Percentiles rank a stretch among this genome's conserved stretches.
phyloP scores from a whole-genome alignment of 2,113 vertebrate species.

The Oncorhynchus masou region DNA sequence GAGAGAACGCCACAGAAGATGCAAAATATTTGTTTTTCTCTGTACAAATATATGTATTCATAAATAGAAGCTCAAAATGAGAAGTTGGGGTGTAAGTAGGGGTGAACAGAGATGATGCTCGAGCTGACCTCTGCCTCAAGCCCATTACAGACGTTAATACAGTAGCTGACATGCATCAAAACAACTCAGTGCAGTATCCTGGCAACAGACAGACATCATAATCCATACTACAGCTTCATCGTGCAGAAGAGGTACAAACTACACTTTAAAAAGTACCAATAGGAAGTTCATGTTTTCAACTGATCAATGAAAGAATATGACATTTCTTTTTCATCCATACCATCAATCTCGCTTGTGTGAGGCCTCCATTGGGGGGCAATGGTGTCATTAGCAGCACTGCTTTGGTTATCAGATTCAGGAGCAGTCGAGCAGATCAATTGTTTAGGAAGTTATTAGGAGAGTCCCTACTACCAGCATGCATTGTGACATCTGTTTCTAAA shows the following conservation, averaged over 20 bases:
- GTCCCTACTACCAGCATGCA: not conserved
- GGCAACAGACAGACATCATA: conserved; percentile 43
- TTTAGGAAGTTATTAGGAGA: not conserved
- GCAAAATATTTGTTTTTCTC: conserved; percentile 72
- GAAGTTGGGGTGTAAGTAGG: conserved; percentile 46
- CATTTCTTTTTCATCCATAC: conserved; percentile 50
- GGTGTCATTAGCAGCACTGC: conserved; percentile 55
- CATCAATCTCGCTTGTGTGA: conserved; percentile 44
- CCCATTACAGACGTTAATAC: conserved; percentile 61
- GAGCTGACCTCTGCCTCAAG: conserved; percentile 54
- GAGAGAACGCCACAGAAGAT: conserved; percentile 73
- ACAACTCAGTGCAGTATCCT: conserved; percentile 62
- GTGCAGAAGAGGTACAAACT: conserved; percentile 73
- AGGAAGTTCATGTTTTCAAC: conserved; percentile 47
- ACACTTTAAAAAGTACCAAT: conserved; percentile 53
- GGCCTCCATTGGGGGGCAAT: conserved; percentile 24
- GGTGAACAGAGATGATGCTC: conserved; percentile 58
- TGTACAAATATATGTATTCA: conserved; percentile 73
- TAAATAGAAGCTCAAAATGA: conserved; percentile 70
- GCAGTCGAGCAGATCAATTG: conserved; percentile 8
- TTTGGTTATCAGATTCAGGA: conserved; percentile 64
- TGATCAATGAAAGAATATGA: conserved; percentile 36
- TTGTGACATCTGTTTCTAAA: conserved; percentile 51
- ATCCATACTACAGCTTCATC: conserved; percentile 56
- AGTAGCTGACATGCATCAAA: conserved; percentile 76